Evolutionary conservation across 2,888 invertebrate species (phyloP).

Genomic region (Deladenus siricidicola): DNA sequence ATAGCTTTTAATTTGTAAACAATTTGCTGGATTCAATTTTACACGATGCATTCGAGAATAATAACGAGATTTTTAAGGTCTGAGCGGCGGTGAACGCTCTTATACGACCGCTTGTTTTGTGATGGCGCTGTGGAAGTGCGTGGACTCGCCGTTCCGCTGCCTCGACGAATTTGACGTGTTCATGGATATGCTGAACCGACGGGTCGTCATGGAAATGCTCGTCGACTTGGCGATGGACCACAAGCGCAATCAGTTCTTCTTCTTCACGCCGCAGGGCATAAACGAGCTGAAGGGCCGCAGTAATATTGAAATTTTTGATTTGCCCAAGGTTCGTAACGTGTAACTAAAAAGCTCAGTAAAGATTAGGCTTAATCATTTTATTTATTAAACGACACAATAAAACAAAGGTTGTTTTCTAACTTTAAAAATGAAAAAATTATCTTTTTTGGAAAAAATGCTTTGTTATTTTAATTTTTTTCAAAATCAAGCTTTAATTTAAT

Average conservation of each 20-base stretch:
- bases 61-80: slow-evolving; percentile 55
- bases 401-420: too few relatives aligned
- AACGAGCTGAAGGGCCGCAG: slow-evolving; percentile 30
- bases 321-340: not conserved
- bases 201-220: slow-evolving; percentile 47
- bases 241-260: slow-evolving; percentile 44
- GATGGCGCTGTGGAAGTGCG: slow-evolving; percentile 82
- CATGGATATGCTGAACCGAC: slow-evolving; percentile 60
- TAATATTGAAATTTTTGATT: slow-evolving; percentile 8
- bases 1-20: not conserved
- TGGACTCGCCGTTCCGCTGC: slow-evolving; percentile 80
- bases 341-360: too few relatives aligned
- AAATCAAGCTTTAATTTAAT: too few relatives aligned
- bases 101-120: slow-evolving; percentile 90
- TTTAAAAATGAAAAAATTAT: too few relatives aligned
- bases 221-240: slow-evolving; percentile 40
- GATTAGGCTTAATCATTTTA: too few relatives aligned
- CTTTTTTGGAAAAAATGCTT: too few relatives aligned
- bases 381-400: too few relatives aligned
- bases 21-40: too few relatives aligned
- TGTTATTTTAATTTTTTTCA: too few relatives aligned
- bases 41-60: too few relatives aligned
- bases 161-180: slow-evolving; percentile 94
- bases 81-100: slow-evolving; percentile 83
- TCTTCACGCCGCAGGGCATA: slow-evolving; percentile 51